Evolutionary conservation across 2,797 vertebrate species (phyloP), one percentile per base, ranked within the genome.

Genomic region (Monodelphis domestica): DNA sequence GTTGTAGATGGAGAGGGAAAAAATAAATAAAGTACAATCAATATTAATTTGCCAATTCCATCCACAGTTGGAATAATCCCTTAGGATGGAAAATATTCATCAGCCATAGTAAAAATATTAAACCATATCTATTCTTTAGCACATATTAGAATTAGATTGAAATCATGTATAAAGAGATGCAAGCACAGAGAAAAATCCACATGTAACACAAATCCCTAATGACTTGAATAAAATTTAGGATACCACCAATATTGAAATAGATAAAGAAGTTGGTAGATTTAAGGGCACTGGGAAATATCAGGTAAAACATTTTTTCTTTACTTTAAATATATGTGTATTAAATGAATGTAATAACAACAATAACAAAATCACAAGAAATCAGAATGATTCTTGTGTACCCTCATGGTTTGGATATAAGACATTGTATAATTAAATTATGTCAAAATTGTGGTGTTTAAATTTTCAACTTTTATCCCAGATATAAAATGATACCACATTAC

Each of bases 51-150:
- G 5, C 54, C 51, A 0, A 24, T 95, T 91, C 91, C 54, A 88
- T 97, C 96, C 94, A 70, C 84, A 95, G 84, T 52, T 91, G 88
- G 93, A 94, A 95, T 87, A 95, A 93, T 94, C 92, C 95, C 93
- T 96, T 96, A 95, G 93, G 93, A 96, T 93, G 93, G 89, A 96
- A 96, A 97, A 96, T 92, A 70, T 92, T 87, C 55, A 93, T 56
- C 54, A 92, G 53, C 11, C 11, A 92, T 63, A 52, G 51, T 94
- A 26, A 91, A 14, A 89, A 14, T 38, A 87, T 55, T 17, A 5
- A 91, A 15, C 17, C 87, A 70, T 90, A 90, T 78, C 89, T 54
- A 94, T 90, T 94, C 24, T 52, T 93, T 90, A 84, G 2, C 29
- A 33, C 45, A 7, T 28, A 89, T 90, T 91, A 78, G 89, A 93